Evolutionary conservation across 2,113 vertebrate genomes (phyloP).

Genomic region (Hippopotamus amphibius): DNA sequence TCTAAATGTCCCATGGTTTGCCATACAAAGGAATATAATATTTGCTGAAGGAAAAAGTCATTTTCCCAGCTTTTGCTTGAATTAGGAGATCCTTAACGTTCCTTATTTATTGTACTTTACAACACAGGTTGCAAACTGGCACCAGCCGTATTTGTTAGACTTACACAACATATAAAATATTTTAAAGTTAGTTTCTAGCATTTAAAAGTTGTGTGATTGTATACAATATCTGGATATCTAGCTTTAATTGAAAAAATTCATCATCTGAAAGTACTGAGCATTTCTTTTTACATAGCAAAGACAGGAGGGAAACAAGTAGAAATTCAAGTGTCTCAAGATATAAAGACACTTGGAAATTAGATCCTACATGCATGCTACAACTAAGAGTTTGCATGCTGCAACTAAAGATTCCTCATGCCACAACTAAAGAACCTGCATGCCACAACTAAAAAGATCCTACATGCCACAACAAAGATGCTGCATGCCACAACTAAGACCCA

Average conservation of each 20-base stretch:
- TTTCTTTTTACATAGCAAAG: background rate
- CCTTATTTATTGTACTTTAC: background rate
- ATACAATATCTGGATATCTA: background rate
- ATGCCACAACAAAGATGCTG: too few relatives aligned
- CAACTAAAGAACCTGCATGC: too few relatives aligned
- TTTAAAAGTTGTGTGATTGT: background rate
- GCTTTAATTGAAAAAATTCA: background rate
- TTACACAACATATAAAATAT: constrained; percentile 11
- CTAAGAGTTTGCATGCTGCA: too few relatives aligned
- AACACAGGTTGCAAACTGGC: background rate
- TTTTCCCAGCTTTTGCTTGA: constrained; percentile 18
- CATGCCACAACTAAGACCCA: too few relatives aligned
- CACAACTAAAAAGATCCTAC: too few relatives aligned
- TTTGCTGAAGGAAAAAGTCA: constrained; percentile 21
- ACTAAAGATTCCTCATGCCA: too few relatives aligned
- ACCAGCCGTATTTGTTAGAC: background rate
- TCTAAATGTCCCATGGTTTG: constrained; percentile 52
- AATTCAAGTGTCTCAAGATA: background rate
- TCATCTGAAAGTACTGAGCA: background rate
- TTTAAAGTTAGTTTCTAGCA: constrained; percentile 14
- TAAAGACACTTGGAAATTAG: background rate
- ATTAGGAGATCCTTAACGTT: background rate
- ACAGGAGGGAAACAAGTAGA: rapidly evolving
- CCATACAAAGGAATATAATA: background rate
- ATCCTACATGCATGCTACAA: too few relatives aligned